Conservation (phyloP, 2,888 invertebrate species). For the Hyposoter dolosus region DNA sequence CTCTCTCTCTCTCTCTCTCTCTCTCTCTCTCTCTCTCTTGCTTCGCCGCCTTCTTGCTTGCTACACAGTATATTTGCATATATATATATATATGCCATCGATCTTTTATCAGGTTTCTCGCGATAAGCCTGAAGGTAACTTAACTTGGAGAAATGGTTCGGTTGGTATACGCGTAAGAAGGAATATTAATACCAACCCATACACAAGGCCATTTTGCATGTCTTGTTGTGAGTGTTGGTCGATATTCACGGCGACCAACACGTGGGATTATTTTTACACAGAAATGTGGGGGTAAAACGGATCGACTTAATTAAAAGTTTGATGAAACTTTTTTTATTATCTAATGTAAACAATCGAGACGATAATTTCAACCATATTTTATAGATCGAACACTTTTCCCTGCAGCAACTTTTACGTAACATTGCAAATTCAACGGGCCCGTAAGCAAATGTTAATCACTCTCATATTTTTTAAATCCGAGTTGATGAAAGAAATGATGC, state of each 20-base stretch:
- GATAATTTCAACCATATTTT: neutral
- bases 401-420: neutral
- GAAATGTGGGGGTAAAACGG: slow-evolving; percentile 2
- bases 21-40: neutral
- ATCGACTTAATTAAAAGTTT: slow-evolving; percentile 21
- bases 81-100: slow-evolving; percentile 25
- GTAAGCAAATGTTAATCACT: neutral
- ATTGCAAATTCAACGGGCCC: neutral
- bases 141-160: slow-evolving; percentile 21
- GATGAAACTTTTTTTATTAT: neutral
- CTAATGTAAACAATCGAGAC: neutral
- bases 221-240: neutral
- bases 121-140: slow-evolving; percentile 50
- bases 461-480: neutral
- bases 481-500: neutral
- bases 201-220: neutral
- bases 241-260: slow-evolving; percentile 1
- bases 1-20: neutral
- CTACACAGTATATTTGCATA: slow-evolving; percentile 3
- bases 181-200: slow-evolving; percentile 56
- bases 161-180: slow-evolving; percentile 20
- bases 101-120: slow-evolving; percentile 62
- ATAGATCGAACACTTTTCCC: neutral
- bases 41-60: slow-evolving; percentile 5
- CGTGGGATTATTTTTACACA: slow-evolving; percentile 16